phyloP scores from a whole-genome alignment of 2,113 vertebrate genomes.

The Neoarius graeffei region DNA sequence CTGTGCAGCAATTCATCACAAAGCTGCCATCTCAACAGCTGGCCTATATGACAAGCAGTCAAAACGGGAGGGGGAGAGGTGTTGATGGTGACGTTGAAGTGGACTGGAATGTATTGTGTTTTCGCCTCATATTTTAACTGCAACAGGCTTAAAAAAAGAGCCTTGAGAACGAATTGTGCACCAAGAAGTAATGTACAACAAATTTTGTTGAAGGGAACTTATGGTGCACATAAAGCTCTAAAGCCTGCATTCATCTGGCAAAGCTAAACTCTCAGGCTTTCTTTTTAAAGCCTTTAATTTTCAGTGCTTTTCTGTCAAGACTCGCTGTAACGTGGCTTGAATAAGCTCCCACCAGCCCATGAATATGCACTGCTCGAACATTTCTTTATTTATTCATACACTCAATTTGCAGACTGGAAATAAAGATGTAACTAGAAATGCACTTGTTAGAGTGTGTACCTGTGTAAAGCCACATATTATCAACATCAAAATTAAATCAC shows the following conservation, averaged over 20 bases:
- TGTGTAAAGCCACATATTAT: no score
- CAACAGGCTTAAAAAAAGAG: background rate
- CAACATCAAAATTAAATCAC: no score
- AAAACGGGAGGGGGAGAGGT: background rate
- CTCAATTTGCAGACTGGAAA: background rate
- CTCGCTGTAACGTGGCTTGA: slow-evolving; percentile 17
- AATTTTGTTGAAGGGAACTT: background rate
- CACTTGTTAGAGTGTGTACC: no score
- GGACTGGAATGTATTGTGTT: background rate
- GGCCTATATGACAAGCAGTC: slow-evolving; percentile 44
- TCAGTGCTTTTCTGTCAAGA: slow-evolving; percentile 7
- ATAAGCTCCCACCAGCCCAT: slow-evolving; percentile 29
- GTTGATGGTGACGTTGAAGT: background rate
- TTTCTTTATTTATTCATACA: slow-evolving; percentile 38
- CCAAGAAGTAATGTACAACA: background rate
- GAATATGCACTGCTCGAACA: slow-evolving; percentile 22
- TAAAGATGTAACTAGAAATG: background rate
- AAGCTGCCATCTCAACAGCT: slow-evolving; percentile 48
- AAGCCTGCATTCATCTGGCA: background rate
- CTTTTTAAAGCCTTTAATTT: slow-evolving; percentile 29
- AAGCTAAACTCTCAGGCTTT: slow-evolving; percentile 12
- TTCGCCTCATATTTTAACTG: background rate
- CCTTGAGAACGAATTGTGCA: slow-evolving; percentile 7
- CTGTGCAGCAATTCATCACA: slow-evolving; percentile 48
- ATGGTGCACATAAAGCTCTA: slow-evolving; percentile 24